These are phyloP conservation scores for Drosophila tani DNA, from an alignment of 1,140 invertebrate genomes.

Conservation along the genomic window DNA sequence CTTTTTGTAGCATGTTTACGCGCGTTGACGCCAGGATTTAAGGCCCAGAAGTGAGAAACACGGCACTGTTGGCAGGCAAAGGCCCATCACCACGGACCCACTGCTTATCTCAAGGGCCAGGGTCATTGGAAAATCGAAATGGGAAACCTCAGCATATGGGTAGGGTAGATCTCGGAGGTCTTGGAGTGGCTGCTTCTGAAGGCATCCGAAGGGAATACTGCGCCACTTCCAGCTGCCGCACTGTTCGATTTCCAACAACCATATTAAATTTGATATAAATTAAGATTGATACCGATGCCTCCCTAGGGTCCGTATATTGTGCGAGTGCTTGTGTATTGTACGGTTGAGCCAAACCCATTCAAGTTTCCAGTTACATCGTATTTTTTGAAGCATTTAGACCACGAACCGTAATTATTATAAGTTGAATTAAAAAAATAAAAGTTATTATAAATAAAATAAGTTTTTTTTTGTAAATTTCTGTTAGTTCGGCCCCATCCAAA, in stretches of 20 bases:
- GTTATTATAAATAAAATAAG: no score
- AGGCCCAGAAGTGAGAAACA: constrained; percentile 13
- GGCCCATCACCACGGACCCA: constrained; percentile 25
- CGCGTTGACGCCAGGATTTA: constrained; percentile 38
- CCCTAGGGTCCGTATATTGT: constrained; percentile 20
- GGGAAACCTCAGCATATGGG: constrained; percentile 31
- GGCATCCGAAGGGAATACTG: constrained; percentile 50
- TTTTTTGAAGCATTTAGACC: constrained; percentile 3
- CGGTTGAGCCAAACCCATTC: not conserved
- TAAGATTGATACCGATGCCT: constrained; percentile 74
- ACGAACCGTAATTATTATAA: no score
- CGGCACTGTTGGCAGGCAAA: constrained; percentile 22
- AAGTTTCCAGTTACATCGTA: constrained; percentile 53
- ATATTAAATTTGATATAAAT: constrained; percentile 78
- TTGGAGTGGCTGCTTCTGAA: constrained; percentile 15
- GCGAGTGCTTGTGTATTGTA: not conserved
- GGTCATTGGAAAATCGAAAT: constrained; percentile 6
- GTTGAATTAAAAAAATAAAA: no score
- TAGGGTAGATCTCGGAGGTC: constrained; percentile 14
- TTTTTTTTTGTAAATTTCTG: no score
- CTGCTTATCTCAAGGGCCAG: constrained; percentile 55
- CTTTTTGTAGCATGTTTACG: constrained; percentile 63
- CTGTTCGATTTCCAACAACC: constrained; percentile 40
- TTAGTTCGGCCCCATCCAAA: no score
- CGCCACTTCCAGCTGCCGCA: constrained; percentile 17